Conservation (phyloP, 2,113 vertebrate genomes). For the Calypte anna region DNA sequence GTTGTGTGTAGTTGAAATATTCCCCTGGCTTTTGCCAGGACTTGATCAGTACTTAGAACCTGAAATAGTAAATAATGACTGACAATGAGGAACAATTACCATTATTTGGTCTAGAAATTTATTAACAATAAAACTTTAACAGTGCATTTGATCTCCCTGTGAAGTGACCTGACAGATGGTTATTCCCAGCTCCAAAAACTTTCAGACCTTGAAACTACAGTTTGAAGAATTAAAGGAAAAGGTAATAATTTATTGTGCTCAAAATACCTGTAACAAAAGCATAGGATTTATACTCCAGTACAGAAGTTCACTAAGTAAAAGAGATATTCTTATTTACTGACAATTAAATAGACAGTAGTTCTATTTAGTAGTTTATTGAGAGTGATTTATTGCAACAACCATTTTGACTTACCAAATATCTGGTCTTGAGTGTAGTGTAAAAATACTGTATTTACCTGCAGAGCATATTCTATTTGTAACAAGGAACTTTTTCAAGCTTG, state of each 20-base stretch:
- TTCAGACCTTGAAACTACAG: background rate
- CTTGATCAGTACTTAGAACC: background rate
- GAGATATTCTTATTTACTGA: slow-evolving; percentile 8
- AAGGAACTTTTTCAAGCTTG: background rate
- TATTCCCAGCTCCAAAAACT: background rate
- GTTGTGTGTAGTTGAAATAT: background rate
- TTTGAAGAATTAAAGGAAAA: background rate
- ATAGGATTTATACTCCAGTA: background rate
- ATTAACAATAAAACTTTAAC: background rate
- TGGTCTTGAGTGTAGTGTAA: background rate
- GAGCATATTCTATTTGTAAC: background rate
- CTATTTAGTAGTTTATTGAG: background rate
- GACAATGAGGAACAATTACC: background rate
- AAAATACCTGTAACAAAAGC: background rate
- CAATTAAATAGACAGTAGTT: background rate
- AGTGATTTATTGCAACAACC: background rate
- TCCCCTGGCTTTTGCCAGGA: background rate
- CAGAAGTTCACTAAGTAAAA: background rate
- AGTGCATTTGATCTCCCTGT: background rate
- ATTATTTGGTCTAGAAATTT: background rate
- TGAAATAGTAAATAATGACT: background rate
- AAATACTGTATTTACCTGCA: background rate
- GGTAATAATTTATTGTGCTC: background rate
- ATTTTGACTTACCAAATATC: background rate
- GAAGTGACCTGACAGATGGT: background rate